Conservation (phyloP, 1,140 invertebrate genomes). For the Drosophila nasuta region DNA sequence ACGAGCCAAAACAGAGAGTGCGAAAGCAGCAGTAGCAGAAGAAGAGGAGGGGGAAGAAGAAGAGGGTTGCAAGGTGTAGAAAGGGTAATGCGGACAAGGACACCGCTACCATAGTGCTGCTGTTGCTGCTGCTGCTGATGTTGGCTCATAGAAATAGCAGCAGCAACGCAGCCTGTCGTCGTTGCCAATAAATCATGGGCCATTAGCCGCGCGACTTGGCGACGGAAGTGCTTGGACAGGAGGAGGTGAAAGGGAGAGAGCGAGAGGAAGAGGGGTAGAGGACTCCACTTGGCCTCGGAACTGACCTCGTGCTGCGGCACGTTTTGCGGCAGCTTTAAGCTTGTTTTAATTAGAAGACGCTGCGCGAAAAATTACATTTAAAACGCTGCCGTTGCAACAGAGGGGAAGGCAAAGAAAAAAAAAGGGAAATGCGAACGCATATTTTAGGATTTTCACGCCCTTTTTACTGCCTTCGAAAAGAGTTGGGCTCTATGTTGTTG, state of each 20-base stretch:
- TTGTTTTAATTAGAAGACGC: constrained; percentile 82
- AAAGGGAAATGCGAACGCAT: constrained; percentile 69
- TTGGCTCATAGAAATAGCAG: constrained; percentile 35
- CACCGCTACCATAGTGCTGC: background rate
- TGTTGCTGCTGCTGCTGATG: constrained; percentile 22
- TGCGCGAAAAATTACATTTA: constrained; percentile 78
- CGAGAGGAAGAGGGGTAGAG: background rate
- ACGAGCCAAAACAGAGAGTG: constrained; percentile 44
- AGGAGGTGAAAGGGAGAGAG: background rate
- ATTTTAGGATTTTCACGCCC: constrained; percentile 75
- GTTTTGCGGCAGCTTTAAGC: constrained; percentile 72
- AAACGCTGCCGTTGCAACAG: constrained; percentile 43
- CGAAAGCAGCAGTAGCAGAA: background rate
- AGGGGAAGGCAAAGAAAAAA: background rate
- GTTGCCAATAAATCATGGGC: constrained; percentile 79
- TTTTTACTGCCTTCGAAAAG: background rate
- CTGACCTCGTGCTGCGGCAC: constrained; percentile 66
- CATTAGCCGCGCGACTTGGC: constrained; percentile 70
- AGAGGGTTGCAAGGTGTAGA: constrained; percentile 4
- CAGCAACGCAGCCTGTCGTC: constrained; percentile 60
- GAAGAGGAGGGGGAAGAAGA: background rate
- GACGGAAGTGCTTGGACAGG: constrained; percentile 29
- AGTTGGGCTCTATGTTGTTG: background rate
- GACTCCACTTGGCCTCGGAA: background rate
- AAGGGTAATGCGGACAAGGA: constrained; percentile 30